Conservation (phyloP, 2,888 invertebrate species). For the Athalia rosae region DNA sequence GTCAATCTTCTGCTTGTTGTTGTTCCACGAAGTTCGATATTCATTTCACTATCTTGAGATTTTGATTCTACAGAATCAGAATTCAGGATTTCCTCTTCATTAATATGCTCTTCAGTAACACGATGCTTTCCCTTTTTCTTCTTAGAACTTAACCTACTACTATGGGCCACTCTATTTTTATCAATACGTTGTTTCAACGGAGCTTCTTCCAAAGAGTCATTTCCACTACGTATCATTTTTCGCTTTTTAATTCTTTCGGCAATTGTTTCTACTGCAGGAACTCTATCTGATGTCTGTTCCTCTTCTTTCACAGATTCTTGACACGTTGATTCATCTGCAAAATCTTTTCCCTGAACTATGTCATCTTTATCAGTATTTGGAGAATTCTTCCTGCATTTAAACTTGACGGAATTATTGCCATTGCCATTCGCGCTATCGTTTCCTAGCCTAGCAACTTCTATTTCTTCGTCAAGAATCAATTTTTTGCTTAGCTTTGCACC, state of each 20-base stretch:
- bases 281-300: constrained; percentile 46
- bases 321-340: constrained; percentile 39
- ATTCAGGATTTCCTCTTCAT: neutral
- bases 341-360: neutral
- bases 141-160: neutral
- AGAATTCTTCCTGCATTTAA: constrained; percentile 47
- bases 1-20: constrained; percentile 14
- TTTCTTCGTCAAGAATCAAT: constrained; percentile 56
- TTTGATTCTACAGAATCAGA: neutral
- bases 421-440: constrained; percentile 52
- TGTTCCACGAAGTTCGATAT: no score
- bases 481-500: constrained; percentile 66
- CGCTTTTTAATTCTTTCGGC: constrained; percentile 69
- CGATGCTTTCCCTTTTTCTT: constrained; percentile 4
- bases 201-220: neutral
- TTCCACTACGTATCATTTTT: constrained; percentile 56
- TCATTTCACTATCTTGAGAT: no score
- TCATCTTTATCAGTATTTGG: constrained; percentile 25
- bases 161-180: neutral
- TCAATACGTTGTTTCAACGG: constrained; percentile 20
- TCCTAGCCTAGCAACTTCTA: constrained; percentile 47
- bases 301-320: constrained; percentile 46
- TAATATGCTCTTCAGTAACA: neutral
- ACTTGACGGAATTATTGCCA: constrained; percentile 43
- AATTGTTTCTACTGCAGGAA: constrained; percentile 64